Percentiles rank a stretch among this genome's conserved stretches.
phyloP scores from a whole-genome alignment of 2,113 vertebrate species.

The Aythya baeri region DNA sequence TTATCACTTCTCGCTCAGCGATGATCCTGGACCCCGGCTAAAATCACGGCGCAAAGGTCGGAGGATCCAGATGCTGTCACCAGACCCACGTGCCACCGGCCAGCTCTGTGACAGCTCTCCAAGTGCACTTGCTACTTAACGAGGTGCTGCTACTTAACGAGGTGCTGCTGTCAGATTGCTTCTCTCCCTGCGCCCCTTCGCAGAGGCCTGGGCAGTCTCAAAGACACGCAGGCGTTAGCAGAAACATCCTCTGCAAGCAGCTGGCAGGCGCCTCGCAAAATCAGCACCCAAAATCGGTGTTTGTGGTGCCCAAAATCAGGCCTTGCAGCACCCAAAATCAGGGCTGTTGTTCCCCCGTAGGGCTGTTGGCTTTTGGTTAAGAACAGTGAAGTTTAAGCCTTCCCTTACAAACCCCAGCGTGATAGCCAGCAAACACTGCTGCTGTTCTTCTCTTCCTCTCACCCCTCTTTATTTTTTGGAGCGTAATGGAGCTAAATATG shows the following conservation, averaged over 20 bases:
- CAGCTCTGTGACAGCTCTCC: not conserved
- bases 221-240: not conserved
- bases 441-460: slow-evolving; percentile 9
- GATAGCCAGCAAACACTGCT: not conserved
- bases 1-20: not conserved
- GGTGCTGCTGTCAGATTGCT: not conserved
- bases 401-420: not conserved
- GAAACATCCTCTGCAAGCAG: not conserved
- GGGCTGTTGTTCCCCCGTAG: not conserved
- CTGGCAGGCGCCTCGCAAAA: not conserved
- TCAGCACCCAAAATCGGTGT: too few species aligned
- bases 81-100: not conserved
- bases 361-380: not conserved
- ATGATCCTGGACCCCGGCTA: not conserved
- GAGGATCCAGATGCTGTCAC: not conserved
- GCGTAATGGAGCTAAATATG: slow-evolving; percentile 77
- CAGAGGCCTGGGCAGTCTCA: not conserved
- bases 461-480: not conserved
- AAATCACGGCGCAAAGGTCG: not conserved
- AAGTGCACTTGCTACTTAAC: not conserved
- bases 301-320: not conserved
- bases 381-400: not conserved
- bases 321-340: not conserved
- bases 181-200: not conserved
- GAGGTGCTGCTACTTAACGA: not conserved